Base-by-base conservation (phyloP, 2,797 vertebrate species). In the Sebastes nivosus region DNA sequence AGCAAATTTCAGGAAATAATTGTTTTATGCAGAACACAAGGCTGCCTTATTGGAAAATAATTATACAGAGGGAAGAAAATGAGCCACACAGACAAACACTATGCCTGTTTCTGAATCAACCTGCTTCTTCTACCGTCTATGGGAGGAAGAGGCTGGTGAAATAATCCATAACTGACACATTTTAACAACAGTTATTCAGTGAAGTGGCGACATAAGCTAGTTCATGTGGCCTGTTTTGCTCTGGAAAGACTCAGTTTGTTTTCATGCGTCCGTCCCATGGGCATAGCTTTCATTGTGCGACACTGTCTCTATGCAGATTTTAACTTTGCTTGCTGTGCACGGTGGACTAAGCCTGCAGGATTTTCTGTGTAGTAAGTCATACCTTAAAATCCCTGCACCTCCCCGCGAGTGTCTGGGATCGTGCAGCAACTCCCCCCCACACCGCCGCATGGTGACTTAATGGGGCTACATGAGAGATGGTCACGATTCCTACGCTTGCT, bases 381-480 rank as follows among this genome's bases (percentile, higher is more conserved):
- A 80, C 67, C 78, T 81, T 84, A 77, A 89, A 90, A 90, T 86
- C 83, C 66, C 80, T 25, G 36, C 81, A 71, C 85, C 80, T 79
- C 58, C 67, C 81, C 20, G 38, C 42, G 76, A 83, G 78, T n/a
- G 73, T 87, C 73, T 87, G 80, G 61, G 59, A 54, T 61, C 3
- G 27, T 75, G 66, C 75, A 67, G 76, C 75, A 70, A 12, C 46
- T 20, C 46, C 78, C 67, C 66, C 63, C 58, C 72, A 67, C 65
- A 38, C 72, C 68, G 64, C 72, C 24, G 72, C 75, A 77, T 75
- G 79, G 73, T 93, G 91, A 94, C 91, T 92, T 93, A 95, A 95
- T 93, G 91, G 80, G 89, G 92, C 86, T 92, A 87, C 83, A 72
- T 88, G 83, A 87, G 86, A 82, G 76, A 88, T 87, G 75, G 87